Conservation (phyloP, 2,113 vertebrate genomes). For the Psittacara wagleri region DNA sequence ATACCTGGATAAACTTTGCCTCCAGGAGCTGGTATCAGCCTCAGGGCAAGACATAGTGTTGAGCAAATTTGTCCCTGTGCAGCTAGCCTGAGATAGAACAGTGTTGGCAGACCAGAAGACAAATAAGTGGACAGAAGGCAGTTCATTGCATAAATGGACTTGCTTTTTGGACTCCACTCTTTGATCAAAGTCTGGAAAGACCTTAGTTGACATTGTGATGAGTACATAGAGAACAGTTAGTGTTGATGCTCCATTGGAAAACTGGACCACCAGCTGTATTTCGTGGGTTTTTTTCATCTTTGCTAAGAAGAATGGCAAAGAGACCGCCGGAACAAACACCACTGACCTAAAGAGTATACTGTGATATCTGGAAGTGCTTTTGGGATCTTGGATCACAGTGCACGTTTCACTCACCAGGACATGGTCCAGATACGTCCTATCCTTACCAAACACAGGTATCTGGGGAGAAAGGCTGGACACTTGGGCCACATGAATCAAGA, state of each 20-base stretch:
- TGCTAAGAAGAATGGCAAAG: not conserved
- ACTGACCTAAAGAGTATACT: not conserved
- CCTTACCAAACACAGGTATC: not conserved
- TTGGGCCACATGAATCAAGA: not conserved
- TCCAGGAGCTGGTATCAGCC: not conserved
- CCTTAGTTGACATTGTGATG: not conserved
- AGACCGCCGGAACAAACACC: not conserved
- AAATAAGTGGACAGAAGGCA: not conserved
- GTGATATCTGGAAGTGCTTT: not conserved
- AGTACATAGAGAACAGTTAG: not conserved
- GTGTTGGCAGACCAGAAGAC: not conserved
- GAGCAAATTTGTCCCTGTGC: fast-evolving
- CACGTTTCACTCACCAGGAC: not conserved
- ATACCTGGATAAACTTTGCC: not conserved
- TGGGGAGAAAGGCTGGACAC: not conserved
- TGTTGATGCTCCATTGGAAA: not conserved
- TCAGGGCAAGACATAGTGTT: not conserved
- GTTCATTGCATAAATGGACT: not conserved
- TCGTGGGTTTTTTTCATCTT: fast-evolving
- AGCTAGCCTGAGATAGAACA: not conserved
- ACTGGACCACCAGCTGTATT: not conserved
- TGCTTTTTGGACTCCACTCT: not conserved
- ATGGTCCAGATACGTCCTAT: fast-evolving
- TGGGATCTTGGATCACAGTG: not conserved
- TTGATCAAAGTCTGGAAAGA: not conserved